Evolutionary conservation across 2,113 vertebrate species (phyloP), one percentile per base, ranked within the genome.

Genomic region (Ptychochromis oligacanthus): DNA sequence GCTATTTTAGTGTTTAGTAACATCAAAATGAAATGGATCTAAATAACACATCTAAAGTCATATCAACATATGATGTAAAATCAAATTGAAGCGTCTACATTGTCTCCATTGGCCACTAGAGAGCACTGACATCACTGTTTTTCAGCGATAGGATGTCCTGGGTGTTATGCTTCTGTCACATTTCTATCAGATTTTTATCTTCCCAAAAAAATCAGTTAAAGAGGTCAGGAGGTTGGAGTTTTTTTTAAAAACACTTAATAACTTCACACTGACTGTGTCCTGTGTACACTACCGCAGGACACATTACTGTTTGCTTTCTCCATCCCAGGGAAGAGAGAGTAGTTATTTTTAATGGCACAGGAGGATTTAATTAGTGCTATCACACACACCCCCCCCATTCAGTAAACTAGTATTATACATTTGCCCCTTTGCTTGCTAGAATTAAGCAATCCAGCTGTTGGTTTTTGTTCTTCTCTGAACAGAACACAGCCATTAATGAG

Each of bases 401-500:
- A 6, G 13, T 34, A 72, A 9, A 9, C 26, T 54, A n/a, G 46
- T 34, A 26, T n/a, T 43, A 54, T 14, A n/a, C 54, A 72, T 72
- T 52, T 72, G 17, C 6, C 26, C 28, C 43, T 20, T 18, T 76
- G 31, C 56, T 18, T 76, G 31, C 56, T 2, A 13, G 40, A 72
- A 52, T 57, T 43, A 59, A 78, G 55, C 34, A 11, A 34, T 46
- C 3, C n/a, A 34, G 81, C 18, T 77, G n/a, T 9, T 76, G 9
- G 4, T 59, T 28, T 10, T 77, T 82, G 9, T 52, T 67, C 22
- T 54, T 38, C 22, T 82, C 18, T 81, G 43, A 85, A 70, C 77
- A 98, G 93, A 98, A 99, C 87, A 97, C 97, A n/a, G 98, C 97
- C 57, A 97, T 98, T 89, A 98, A 98, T 46, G 97, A 98, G 92